Conservation (phyloP, 2,888 invertebrate genomes). For the Rosalia funebris region DNA sequence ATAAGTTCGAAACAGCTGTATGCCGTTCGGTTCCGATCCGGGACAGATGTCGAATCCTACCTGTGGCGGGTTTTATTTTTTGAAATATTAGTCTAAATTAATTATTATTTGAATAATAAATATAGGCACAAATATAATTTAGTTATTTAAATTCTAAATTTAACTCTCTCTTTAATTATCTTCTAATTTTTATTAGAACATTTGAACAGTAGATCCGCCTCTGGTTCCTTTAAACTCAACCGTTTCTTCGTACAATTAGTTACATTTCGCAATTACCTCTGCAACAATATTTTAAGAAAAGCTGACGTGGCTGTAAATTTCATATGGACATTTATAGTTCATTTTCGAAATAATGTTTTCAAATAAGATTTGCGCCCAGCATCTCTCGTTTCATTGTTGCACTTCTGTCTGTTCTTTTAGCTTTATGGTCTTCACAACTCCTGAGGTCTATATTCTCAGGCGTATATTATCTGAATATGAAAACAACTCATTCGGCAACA, state of each 20-base stretch:
- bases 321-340: slow-evolving; percentile 33
- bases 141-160: too few relatives aligned
- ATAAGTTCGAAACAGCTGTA: too few relatives aligned
- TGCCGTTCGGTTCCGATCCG: too few relatives aligned
- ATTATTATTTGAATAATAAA: too few relatives aligned
- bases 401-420: slow-evolving; percentile 11
- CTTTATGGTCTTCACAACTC: slow-evolving; percentile 1
- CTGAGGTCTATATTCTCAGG: slow-evolving; percentile 1
- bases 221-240: neutral
- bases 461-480: neutral
- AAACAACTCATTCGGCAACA: too few relatives aligned
- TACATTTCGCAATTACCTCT: slow-evolving; percentile 7
- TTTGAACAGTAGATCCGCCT: too few relatives aligned
- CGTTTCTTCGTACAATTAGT: slow-evolving; percentile 1
- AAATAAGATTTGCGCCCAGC: slow-evolving; percentile 18
- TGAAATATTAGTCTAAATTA: too few relatives aligned
- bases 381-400: slow-evolving; percentile 12
- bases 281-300: slow-evolving; percentile 16
- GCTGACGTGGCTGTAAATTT: slow-evolving; percentile 8
- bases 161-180: too few relatives aligned
- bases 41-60: too few relatives aligned
- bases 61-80: too few relatives aligned
- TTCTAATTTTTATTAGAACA: too few relatives aligned
- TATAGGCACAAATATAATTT: too few relatives aligned
- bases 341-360: slow-evolving; percentile 32